Conservation (phyloP, 1,140 invertebrate species). For the Cyclina sinensis region DNA sequence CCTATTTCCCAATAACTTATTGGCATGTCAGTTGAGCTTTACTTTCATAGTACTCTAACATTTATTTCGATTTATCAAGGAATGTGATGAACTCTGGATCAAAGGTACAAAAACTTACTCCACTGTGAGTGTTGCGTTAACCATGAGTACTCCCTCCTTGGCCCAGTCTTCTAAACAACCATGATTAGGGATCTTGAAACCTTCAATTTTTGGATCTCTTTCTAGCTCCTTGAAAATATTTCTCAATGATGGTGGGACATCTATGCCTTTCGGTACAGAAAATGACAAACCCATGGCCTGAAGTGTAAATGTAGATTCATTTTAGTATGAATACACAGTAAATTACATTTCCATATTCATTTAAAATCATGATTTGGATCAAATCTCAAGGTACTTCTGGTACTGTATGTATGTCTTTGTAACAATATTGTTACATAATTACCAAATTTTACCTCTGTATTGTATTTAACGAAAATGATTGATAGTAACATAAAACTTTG, state of each 20-base stretch:
- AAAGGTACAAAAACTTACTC: constrained; percentile 74
- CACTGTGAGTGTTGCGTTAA: constrained; percentile 91
- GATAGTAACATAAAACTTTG: no score
- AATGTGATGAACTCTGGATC: no score
- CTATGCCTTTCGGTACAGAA: constrained; percentile 89
- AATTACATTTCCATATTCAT: neutral
- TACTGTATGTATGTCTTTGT: no score
- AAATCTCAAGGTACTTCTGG: neutral
- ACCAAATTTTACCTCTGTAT: no score
- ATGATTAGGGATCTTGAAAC: constrained; percentile 88
- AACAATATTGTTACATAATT: no score
- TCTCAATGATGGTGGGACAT: constrained; percentile 89
- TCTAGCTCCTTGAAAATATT: constrained; percentile 91
- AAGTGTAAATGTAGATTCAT: constrained; percentile 4
- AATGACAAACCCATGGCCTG: constrained; percentile 90
- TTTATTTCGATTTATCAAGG: no score
- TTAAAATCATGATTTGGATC: neutral
- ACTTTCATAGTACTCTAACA: no score
- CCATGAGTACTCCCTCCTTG: constrained; percentile 89
- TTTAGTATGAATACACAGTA: no score
- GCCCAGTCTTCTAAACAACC: constrained; percentile 90
- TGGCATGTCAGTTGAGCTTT: no score
- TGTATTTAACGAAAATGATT: no score
- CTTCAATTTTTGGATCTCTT: constrained; percentile 88
- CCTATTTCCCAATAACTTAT: no score